Evolutionary conservation across 2,888 invertebrate species (phyloP), one percentile per base, ranked within the genome.

Genomic region (Tetrapedia diversipes): DNA sequence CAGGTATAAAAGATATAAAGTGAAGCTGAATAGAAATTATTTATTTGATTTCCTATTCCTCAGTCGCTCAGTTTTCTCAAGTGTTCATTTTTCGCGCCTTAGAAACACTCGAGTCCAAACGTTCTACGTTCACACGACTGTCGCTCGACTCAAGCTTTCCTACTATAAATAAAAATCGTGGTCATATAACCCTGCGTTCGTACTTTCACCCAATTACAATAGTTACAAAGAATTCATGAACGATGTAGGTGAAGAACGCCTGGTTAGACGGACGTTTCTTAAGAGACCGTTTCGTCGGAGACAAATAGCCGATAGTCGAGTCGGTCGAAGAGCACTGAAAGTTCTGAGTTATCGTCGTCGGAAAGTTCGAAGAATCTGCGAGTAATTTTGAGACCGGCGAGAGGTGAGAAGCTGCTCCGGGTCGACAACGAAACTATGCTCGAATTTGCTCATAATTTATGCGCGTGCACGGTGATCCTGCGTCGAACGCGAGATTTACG

Each of bases 351-450:
- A 89, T 90, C 85, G 85, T 81, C 80, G 79, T 70, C 76, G 79
- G 80, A 87, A 89, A 88, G 88, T 89, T 86, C 86, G 86, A 88
- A 89, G 89, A 89, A 90, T 89, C 81, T 82, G 64, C 82, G 80
- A 75, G 81, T 77, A 85, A 85, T 86, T 86, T 85, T 81, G 80
- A 69, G 66, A 51, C 45, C 74, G 43, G 68, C 64, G 59, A 37
- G n/a, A n/a, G n/a, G n/a, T 16, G 49, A 51, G 16, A 27, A 27
- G 45, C 54, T 49, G 53, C 66, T 54, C 77, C 41, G 29, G 63
- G 51, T 24, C 49, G 53, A 3, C 14, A 53, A 14, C 29, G 60
- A 80, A 84, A 84, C 84, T 84, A 84, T 88, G 83, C 83, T 66
- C 81, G 83, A 83, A 86, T 85, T 85, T 86, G 75, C 81, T 64